Base-by-base conservation (phyloP, 2,113 vertebrate genomes). In the Fulmarus glacialis region DNA sequence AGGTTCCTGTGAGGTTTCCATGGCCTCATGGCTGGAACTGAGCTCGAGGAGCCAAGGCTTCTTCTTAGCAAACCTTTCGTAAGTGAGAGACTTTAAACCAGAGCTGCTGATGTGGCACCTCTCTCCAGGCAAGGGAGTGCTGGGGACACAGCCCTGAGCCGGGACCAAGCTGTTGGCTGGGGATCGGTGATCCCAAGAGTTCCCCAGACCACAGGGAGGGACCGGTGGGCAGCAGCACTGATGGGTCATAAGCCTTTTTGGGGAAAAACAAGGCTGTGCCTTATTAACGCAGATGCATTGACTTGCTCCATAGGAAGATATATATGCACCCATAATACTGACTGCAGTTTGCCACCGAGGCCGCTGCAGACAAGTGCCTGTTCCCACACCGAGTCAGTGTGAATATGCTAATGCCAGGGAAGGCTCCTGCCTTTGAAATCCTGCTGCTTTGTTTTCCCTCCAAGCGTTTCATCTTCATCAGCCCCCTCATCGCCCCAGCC, bases 391-490 rank as follows among this genome's bases (percentile, higher is more conserved):
- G 3, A 87, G 62, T 3, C 34, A 48, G 22, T 15, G 64, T 45
- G 55, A 74, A 77, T 62, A 93, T 91, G 77, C 81, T 91, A 95
- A 82, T 38, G 15, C 47, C 1, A 2, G 64, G 50, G 42, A 91
- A 96, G 22, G 24, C 14, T 94, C 36, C 79, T 92, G 83, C 63
- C 81, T 96, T 91, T 95, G 94, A 93, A 93, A 93, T 58, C 19
- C 55, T 53, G 29, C 24, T 78, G 50, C 50, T 82, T 83, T 93
- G 80, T 56, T 95, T 95, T 91, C 27, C 55, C 72, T 81, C 59
- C 52, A 70, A 91, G 63, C 5, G 3, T n/a, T 95, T 95, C n/a
- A 18, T 45, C 53, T 70, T 78, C 6, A 3, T 42, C 13, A 2
- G 4, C 20, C 27, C 29, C 11, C 52, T 82, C 56, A 47, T 22